phyloP scores from a whole-genome alignment of 2,888 invertebrate genomes.

The Julus scanicus region DNA sequence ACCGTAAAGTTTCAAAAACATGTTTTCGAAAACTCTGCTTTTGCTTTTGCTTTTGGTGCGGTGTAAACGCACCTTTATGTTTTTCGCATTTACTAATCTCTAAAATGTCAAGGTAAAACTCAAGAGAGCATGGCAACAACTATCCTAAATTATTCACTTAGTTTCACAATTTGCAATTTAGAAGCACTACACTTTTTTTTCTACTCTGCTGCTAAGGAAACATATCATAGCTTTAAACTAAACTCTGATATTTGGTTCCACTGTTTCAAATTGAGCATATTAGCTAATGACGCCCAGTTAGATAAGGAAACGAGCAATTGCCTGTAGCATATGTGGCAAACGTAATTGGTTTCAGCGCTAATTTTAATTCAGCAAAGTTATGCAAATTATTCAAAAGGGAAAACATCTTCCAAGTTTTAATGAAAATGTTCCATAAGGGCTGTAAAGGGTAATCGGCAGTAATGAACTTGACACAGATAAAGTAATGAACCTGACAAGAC shows the following conservation, averaged over 20 bases:
- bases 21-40: too few relatives aligned
- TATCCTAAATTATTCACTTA: not conserved
- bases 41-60: too few relatives aligned
- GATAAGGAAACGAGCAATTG: not conserved
- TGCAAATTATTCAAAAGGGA: constrained; percentile 17
- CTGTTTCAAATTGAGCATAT: not conserved
- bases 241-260: not conserved
- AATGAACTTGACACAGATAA: not conserved
- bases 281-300: not conserved
- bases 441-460: not conserved
- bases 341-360: not conserved
- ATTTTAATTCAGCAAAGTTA: not conserved
- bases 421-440: not conserved
- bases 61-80: too few relatives aligned
- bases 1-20: too few relatives aligned
- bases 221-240: not conserved
- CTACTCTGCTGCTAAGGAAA: not conserved
- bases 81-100: too few relatives aligned
- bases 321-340: not conserved
- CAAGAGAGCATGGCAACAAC: too few relatives aligned
- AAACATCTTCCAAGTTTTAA: not conserved
- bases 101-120: too few relatives aligned
- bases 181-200: not conserved
- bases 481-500: not conserved
- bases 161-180: not conserved